A percentile compares a stretch with the other conserved stretches of the same genome.
These are phyloP conservation scores for Mormyrops attenuatus DNA, from an alignment of 2,797 vertebrate species.

Conservation along the genomic window DNA sequence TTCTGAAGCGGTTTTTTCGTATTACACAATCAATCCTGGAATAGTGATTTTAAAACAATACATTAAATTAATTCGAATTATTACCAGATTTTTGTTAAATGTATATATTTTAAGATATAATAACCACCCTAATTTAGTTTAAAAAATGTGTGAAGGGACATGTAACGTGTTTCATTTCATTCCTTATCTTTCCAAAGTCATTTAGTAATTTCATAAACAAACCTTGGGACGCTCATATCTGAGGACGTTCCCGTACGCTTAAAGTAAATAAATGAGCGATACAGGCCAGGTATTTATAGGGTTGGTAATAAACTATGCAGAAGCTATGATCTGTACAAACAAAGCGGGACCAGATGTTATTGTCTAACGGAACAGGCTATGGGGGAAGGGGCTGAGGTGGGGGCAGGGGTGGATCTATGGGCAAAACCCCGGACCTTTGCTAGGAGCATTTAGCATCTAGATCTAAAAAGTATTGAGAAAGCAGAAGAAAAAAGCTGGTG, in stretches of 20 bases:
- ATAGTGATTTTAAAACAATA: neutral
- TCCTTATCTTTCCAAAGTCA: neutral
- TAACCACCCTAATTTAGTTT: neutral
- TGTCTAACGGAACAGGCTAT: constrained; percentile 51
- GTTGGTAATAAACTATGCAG: constrained; percentile 43
- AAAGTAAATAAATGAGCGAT: constrained; percentile 40
- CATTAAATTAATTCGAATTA: constrained; percentile 25
- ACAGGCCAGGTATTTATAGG: constrained; percentile 28
- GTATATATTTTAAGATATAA: neutral
- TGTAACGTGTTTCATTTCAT: neutral
- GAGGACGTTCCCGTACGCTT: constrained; percentile 25
- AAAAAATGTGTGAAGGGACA: neutral
- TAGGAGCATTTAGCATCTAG: constrained; percentile 68
- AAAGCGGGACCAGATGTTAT: constrained; percentile 57
- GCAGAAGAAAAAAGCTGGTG: constrained; percentile 24
- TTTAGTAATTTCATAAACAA: constrained; percentile 13
- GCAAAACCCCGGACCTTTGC: constrained; percentile 33
- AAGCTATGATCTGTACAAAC: constrained; percentile 54
- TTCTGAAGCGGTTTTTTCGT: neutral
- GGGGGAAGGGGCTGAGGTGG: constrained; percentile 31
- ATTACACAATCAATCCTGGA: neutral
- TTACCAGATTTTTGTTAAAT: neutral
- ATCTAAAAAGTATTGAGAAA: constrained; percentile 70
- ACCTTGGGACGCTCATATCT: constrained; percentile 18
- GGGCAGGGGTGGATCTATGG: constrained; percentile 38